A percentile compares a stretch with the other conserved stretches of the same genome.
phyloP scores from a whole-genome alignment of 2,888 invertebrate species.

The Tipula vernalis region DNA sequence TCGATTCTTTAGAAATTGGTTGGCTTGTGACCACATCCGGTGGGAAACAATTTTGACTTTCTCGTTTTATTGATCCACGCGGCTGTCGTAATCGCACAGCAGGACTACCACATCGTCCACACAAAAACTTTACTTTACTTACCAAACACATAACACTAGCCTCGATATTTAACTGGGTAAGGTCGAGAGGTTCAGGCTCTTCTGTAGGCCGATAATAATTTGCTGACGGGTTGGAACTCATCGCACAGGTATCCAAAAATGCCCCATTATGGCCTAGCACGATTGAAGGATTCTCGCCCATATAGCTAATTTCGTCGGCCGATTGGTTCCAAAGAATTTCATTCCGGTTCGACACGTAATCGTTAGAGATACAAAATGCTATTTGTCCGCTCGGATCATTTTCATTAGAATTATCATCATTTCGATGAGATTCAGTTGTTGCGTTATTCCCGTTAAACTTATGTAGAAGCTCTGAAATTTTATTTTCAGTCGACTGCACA shows the following conservation, averaged over 20 bases:
- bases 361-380: constrained; percentile 10
- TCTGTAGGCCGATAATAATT: constrained; percentile 69
- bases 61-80: constrained; percentile 26
- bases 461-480: background rate
- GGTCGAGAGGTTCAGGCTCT: constrained; percentile 74
- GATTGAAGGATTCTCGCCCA: constrained; percentile 20
- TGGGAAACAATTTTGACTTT: constrained; percentile 25
- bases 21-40: constrained; percentile 31
- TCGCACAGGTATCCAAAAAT: constrained; percentile 40
- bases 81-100: constrained; percentile 51
- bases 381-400: constrained; percentile 7
- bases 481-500: constrained; percentile 11
- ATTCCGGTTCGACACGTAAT: constrained; percentile 17
- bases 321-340: constrained; percentile 18
- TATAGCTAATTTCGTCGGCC: constrained; percentile 20
- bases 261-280: constrained; percentile 23
- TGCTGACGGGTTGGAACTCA: constrained; percentile 43
- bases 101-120: constrained; percentile 59
- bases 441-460: background rate
- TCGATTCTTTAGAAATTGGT: constrained; percentile 15
- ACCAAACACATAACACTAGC: constrained; percentile 78
- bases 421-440: background rate
- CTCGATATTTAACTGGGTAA: constrained; percentile 75
- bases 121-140: constrained; percentile 66
- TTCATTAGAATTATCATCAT: background rate